Conservation (phyloP, 2,888 invertebrate species). For the Tethea ocularis region DNA sequence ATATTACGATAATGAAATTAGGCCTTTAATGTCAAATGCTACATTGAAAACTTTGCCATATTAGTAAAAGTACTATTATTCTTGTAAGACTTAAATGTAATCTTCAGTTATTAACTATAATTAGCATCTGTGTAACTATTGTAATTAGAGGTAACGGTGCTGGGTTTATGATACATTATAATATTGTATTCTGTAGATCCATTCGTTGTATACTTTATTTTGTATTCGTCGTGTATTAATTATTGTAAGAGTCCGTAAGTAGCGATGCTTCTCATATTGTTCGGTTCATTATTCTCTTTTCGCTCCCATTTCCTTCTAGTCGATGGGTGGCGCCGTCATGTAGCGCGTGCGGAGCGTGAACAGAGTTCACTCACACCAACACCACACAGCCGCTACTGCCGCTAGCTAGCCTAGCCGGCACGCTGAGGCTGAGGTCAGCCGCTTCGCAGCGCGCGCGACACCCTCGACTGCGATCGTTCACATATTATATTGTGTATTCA, state of each 20-base stretch:
- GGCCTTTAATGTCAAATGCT: conserved; percentile 72
- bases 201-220: conserved; percentile 71
- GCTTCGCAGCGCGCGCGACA: not conserved
- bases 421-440: not conserved
- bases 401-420: too few relatives aligned
- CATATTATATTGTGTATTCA: not conserved
- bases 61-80: conserved; percentile 81
- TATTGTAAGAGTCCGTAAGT: conserved; percentile 62
- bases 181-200: conserved; percentile 75
- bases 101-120: conserved; percentile 68
- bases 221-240: conserved; percentile 72
- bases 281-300: conserved; percentile 74
- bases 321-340: not conserved
- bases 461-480: not conserved
- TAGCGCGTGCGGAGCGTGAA: not conserved
- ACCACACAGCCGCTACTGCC: too few relatives aligned
- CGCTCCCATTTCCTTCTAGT: conserved; percentile 25
- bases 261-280: conserved; percentile 71
- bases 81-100: conserved; percentile 77
- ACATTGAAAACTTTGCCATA: conserved; percentile 84
- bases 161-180: conserved; percentile 78
- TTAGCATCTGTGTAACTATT: conserved; percentile 77
- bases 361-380: too few relatives aligned
- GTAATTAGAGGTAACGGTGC: conserved; percentile 80
- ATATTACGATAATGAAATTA: conserved; percentile 63